Evolutionary conservation across 2,888 invertebrate genomes (phyloP).

Genomic region (Druceiella hillmani): DNA sequence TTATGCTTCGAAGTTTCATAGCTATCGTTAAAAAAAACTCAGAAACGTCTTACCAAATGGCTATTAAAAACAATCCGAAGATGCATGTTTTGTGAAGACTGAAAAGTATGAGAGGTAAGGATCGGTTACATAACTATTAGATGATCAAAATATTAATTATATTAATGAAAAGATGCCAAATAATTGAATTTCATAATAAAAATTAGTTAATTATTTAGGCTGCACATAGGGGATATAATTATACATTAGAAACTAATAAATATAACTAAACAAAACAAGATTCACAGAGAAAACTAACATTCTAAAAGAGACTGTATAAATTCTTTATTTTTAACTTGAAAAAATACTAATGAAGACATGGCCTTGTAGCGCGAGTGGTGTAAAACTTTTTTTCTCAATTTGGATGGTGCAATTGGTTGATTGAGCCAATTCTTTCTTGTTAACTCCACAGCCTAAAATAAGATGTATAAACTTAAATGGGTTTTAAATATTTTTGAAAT

Average conservation of each 20-base stretch:
- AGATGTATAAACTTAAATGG: too few species aligned
- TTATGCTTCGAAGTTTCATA: too few species aligned
- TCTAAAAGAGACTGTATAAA: slow-evolving; percentile 46
- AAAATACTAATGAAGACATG: slow-evolving; percentile 42
- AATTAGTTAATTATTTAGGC: slow-evolving; percentile 12
- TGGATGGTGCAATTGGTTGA: slow-evolving; percentile 39
- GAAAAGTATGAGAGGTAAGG: too few species aligned
- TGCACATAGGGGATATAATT: too few species aligned
- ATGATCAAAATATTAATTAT: too few species aligned
- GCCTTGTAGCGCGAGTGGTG: slow-evolving; percentile 47
- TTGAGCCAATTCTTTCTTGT: slow-evolving; percentile 45
- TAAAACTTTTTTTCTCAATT: slow-evolving; percentile 43
- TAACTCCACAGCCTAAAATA: slow-evolving; percentile 39
- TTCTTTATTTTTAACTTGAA: slow-evolving; percentile 47
- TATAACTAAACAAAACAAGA: neutral
- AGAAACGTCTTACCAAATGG: too few species aligned
- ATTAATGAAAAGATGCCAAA: too few species aligned
- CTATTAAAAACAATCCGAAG: too few species aligned
- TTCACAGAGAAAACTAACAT: slow-evolving; percentile 29
- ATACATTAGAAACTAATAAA: slow-evolving; percentile 10
- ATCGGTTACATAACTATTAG: too few species aligned
- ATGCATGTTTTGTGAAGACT: too few species aligned
- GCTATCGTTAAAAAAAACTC: too few species aligned
- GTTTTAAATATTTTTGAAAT: neutral
- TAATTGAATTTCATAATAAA: slow-evolving; percentile 13